Conservation (phyloP, 2,797 vertebrate species). For the Danio choprae region DNA sequence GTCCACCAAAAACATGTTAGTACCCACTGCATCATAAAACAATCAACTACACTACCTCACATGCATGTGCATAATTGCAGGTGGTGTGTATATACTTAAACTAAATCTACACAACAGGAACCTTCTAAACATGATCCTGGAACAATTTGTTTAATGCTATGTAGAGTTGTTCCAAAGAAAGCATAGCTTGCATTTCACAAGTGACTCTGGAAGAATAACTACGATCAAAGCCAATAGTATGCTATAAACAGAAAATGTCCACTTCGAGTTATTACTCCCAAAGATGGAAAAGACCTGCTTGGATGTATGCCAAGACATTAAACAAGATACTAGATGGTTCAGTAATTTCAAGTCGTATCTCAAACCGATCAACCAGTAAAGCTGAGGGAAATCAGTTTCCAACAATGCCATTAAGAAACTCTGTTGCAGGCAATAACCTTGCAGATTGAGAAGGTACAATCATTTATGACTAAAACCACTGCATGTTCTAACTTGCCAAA, state of each 20-base stretch:
- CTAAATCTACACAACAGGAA: slow-evolving; percentile 34
- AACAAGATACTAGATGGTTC: slow-evolving; percentile 9
- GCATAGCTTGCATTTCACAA: slow-evolving; percentile 24
- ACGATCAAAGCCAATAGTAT: slow-evolving; percentile 15
- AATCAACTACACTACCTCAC: slow-evolving; percentile 39
- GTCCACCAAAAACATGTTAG: slow-evolving; percentile 53
- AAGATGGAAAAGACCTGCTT: neutral
- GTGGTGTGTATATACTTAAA: slow-evolving; percentile 27
- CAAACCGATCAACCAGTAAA: slow-evolving; percentile 8
- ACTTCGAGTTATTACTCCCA: slow-evolving; percentile 7
- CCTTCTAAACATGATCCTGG: slow-evolving; percentile 37
- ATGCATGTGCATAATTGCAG: slow-evolving; percentile 39
- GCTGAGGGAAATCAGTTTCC: slow-evolving; percentile 41
- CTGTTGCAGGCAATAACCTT: slow-evolving; percentile 47
- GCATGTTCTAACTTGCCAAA: slow-evolving; percentile 56
- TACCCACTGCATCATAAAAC: slow-evolving; percentile 44
- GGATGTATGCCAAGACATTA: slow-evolving; percentile 22
- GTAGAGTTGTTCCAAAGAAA: slow-evolving; percentile 8
- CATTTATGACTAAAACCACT: slow-evolving; percentile 46
- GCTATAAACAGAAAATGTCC: slow-evolving; percentile 8
- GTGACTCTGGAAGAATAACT: neutral
- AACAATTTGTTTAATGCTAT: slow-evolving; percentile 10
- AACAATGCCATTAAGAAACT: slow-evolving; percentile 47
- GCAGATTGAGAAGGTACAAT: slow-evolving; percentile 19
- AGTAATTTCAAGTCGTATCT: neutral